Evolutionary conservation across 2,888 invertebrate species (phyloP), one percentile per base, ranked within the genome.

Genomic region (Nemapogon koenigi): DNA sequence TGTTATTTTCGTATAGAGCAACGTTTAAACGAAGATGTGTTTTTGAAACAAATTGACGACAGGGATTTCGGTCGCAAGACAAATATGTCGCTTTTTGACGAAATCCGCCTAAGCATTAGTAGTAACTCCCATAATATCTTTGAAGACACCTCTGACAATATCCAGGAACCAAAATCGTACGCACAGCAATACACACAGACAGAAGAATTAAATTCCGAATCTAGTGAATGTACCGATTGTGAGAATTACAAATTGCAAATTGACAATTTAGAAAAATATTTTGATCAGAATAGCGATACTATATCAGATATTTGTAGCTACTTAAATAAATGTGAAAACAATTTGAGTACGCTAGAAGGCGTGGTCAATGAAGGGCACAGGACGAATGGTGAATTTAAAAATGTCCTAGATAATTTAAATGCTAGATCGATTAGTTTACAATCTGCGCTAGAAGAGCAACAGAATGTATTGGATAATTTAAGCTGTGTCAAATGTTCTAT

Each of bases 41-140:
- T 76, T 45, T 22, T 59, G 28, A 67, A 57, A 39, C 62, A 60
- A 4, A 48, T 75, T 4, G 60, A 54, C 43, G 73, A 70, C 37
- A 70, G 71, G 38, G 10, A 17, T 8, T 63, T 63, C 3, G 75
- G 73, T 0, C 59, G 75, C 2, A 40, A 51, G 2, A 72, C 75
- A 0, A 73, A 75, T 49, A 48, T 76, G 44, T 75, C 76, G 0
- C 48, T 78, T 0, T 76, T 66, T 43, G 75, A 78, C 49, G 76
- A 78, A 51, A 69, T 78, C 43, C 53, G 73, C 15, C 58, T 64
- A 27, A 76, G 75, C 49, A 62, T 72, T 49, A 56, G 57, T 43
- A 67, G 3, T 4, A 33, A 16, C 2, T 2, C 2, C 16, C 8
- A 16, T 31, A 30, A 30, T 15, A 15, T 28, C n/a, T 28, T 7